Conservation (phyloP, 2,113 vertebrate species). For the Xiphorhynchus elegans region DNA sequence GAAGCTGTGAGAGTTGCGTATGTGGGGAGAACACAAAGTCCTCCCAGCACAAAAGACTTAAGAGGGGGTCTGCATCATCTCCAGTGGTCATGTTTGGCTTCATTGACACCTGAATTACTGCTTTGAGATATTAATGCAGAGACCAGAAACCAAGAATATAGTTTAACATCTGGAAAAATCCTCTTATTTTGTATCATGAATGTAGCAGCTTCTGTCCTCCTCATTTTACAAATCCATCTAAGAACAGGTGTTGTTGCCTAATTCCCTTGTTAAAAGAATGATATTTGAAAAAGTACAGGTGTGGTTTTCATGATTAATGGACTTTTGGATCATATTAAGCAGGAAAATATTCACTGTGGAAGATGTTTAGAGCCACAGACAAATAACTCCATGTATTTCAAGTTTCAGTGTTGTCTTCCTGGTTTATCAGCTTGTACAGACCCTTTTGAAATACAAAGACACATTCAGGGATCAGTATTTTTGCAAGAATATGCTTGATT, state of each 20-base stretch:
- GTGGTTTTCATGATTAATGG: background rate
- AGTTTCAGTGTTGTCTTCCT: background rate
- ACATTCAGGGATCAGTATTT: background rate
- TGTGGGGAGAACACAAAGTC: background rate
- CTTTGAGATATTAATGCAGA: background rate
- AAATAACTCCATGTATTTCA: background rate
- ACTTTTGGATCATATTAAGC: background rate
- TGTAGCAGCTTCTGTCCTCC: background rate
- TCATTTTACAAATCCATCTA: background rate
- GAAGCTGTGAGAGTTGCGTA: background rate
- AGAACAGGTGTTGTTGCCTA: background rate
- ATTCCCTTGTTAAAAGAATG: background rate
- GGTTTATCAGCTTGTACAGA: background rate
- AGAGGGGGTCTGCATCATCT: background rate
- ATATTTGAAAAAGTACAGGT: background rate
- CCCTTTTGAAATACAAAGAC: background rate
- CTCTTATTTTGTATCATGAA: background rate
- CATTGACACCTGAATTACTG: background rate
- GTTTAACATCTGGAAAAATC: background rate
- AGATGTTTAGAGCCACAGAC: background rate
- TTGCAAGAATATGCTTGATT: background rate
- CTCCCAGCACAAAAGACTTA: background rate
- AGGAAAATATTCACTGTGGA: background rate
- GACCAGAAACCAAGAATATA: background rate
- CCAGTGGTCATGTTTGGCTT: background rate